phyloP scores from a whole-genome alignment of 2,888 invertebrate genomes.

The Criorhina ranunculi region DNA sequence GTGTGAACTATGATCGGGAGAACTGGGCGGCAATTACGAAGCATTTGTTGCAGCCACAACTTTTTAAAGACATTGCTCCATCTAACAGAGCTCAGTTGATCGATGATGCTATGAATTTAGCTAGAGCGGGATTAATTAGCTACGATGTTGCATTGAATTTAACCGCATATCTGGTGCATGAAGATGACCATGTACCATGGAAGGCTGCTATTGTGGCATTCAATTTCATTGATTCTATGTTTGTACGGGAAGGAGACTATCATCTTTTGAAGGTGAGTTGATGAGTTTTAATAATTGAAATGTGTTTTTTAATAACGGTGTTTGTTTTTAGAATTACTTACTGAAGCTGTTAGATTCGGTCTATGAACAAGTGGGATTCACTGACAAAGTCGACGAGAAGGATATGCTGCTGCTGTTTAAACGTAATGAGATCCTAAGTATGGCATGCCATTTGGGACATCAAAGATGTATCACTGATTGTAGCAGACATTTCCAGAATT shows the following conservation, averaged over 20 bases:
- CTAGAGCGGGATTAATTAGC: constrained; percentile 89
- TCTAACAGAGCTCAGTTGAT: constrained; percentile 94
- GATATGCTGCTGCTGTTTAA: constrained; percentile 89
- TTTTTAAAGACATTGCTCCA: constrained; percentile 88
- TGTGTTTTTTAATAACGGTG: background rate
- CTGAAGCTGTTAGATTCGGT: constrained; percentile 88
- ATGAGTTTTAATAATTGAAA: background rate
- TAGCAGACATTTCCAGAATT: constrained; percentile 89
- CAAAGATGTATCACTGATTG: constrained; percentile 91
- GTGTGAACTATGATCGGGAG: constrained; percentile 82
- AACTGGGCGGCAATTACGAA: constrained; percentile 85
- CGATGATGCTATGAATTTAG: constrained; percentile 93
- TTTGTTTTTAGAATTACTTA: constrained; percentile 87
- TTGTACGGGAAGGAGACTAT: constrained; percentile 89
- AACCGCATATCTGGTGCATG: constrained; percentile 91
- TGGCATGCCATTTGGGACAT: constrained; percentile 91
- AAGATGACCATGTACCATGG: constrained; percentile 95
- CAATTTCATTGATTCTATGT: constrained; percentile 91
- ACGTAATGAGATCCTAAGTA: constrained; percentile 89
- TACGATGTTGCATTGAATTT: constrained; percentile 92
- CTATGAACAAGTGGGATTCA: constrained; percentile 90
- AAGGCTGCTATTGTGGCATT: constrained; percentile 91
- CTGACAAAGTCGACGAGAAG: constrained; percentile 86
- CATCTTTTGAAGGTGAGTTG: constrained; percentile 88
- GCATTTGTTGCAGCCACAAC: constrained; percentile 87